Evolutionary conservation across 2,888 invertebrate species (phyloP).

Genomic region (Lottia scabra): DNA sequence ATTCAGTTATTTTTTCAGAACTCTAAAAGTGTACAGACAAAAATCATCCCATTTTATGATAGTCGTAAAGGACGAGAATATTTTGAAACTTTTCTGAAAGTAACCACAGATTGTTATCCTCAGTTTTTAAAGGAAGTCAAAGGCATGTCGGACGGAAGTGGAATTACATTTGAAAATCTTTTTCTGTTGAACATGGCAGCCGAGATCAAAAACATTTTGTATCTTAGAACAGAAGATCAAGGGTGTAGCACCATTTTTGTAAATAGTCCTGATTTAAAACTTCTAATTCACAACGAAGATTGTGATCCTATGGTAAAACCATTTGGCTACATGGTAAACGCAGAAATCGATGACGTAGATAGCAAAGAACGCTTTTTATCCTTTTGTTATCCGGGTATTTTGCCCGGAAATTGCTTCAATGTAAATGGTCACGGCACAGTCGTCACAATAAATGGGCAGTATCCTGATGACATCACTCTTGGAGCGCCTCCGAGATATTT

Average conservation of each 20-base stretch:
- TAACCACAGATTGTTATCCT: constrained; percentile 13
- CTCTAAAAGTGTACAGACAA: constrained; percentile 5
- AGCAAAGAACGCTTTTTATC: constrained; percentile 12
- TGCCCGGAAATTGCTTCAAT: constrained; percentile 5
- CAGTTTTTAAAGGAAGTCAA: constrained; percentile 19
- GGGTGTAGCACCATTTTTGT: constrained; percentile 20
- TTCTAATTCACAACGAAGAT: constrained; percentile 24
- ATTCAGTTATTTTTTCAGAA: constrained; percentile 9
- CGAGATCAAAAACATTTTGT: constrained; percentile 8
- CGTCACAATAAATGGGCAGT: not conserved
- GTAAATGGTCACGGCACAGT: constrained; percentile 10
- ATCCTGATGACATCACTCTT: not conserved
- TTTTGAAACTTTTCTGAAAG: constrained; percentile 9
- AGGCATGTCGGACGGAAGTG: constrained; percentile 19
- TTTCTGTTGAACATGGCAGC: constrained; percentile 15
- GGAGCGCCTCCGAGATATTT: constrained; percentile 3
- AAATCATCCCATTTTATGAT: constrained; percentile 20
- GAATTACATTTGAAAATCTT: constrained; percentile 20
- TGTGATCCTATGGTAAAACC: constrained; percentile 7
- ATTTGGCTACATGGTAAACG: constrained; percentile 11
- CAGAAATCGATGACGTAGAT: constrained; percentile 15
- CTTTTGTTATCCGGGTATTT: constrained; percentile 14
- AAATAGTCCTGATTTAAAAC: constrained; percentile 20
- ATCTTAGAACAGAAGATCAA: not conserved
- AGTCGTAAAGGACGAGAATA: constrained; percentile 16